Base-by-base conservation (phyloP, 2,113 vertebrate species). In the Pomatostomus ruficeps region DNA sequence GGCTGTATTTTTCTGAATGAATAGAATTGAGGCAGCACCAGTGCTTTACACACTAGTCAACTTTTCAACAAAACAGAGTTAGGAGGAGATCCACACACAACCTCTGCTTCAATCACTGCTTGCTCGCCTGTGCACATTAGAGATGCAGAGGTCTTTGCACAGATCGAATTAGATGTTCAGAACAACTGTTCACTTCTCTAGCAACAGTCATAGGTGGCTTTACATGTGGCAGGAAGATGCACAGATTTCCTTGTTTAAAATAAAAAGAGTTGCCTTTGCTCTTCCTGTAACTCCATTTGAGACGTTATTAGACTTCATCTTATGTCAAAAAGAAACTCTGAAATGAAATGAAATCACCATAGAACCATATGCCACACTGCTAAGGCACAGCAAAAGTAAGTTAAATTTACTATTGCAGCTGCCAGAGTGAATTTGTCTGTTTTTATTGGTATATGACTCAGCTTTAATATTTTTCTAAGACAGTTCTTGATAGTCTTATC, bases 401-500 rank as follows among this genome's bases (percentile, higher is more conserved):
- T 72, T 90, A 80, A 94, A 94, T 84, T 83, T 72, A 91, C 88
- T 91, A 31, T n/a, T 94, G 85, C 67, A 92, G 65, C 76, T 92
- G 85, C 33, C 83, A 88, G 75, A 83, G 40, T 91, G 51, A 77
- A 95, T 95, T 96, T 95, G 55, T 92, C 91, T 93, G 45, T 10
- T 92, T 92, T 94, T 97, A 96, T 48, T 95, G 79, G 79, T 86
- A 77, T 63, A 80, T 81, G 85, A 88, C 63, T 96, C 94, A 94
- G 91, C 55, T 71, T 91, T 88, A 91, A 88, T 91, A 94, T 89
- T 95, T 94, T 94, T 84, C 68, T 77, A 73, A 93, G 78, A 73
- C 33, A 84, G 51, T 54, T 92, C 59, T 93, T 95, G 46, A 85
- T 93, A 88, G 86, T 86, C 70, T 59, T 80, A 57, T 63, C 0